Conservation (phyloP, 2,113 vertebrate genomes). For the Irena cyanogastra region DNA sequence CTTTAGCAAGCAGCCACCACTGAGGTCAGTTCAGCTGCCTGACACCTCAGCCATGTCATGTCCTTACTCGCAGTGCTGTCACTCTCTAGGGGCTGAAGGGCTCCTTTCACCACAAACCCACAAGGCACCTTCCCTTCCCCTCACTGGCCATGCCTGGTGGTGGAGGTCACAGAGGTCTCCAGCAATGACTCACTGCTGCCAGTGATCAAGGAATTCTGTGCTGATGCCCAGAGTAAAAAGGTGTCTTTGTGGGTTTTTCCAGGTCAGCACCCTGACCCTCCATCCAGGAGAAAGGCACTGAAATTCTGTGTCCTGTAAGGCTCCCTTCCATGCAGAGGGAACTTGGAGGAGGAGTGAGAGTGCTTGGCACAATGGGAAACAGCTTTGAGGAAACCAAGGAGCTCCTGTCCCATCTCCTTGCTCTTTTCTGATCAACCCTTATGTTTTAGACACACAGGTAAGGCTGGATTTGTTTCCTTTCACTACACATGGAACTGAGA, state of each 20-base stretch:
- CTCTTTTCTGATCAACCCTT: not conserved
- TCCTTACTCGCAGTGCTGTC: not conserved
- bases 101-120: not conserved
- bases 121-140: not conserved
- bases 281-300: not conserved
- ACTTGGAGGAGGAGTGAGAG: not conserved
- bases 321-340: not conserved
- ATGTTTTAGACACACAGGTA: not conserved
- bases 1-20: not conserved
- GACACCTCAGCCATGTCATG: fast-evolving
- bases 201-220: not conserved
- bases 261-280: not conserved
- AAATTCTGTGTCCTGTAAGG: not conserved
- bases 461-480: not conserved
- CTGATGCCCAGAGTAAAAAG: not conserved
- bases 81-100: fast-evolving
- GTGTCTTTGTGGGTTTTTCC: not conserved
- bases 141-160: not conserved
- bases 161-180: not conserved
- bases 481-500: not conserved
- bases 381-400: not conserved
- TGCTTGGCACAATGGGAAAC: not conserved
- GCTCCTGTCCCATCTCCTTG: not conserved
- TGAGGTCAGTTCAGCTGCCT: not conserved
- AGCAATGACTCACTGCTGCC: not conserved